Evolutionary conservation across 2,888 invertebrate species (phyloP).

Genomic region (Trissonchulus sp.): DNA sequence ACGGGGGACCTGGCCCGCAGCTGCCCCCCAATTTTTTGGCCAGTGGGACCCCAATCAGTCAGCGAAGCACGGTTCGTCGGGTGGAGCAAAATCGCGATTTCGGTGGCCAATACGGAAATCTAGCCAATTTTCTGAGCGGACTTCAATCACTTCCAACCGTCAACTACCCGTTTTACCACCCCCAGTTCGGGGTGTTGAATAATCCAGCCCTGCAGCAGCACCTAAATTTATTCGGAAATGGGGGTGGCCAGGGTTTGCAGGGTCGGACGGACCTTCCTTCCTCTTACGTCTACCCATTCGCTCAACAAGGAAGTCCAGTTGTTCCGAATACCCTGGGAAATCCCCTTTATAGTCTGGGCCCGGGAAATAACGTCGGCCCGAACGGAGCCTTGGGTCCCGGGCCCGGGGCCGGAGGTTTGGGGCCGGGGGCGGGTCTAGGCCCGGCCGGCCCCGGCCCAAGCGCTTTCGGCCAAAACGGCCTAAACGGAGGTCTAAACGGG

Average conservation of each 20-base stretch:
- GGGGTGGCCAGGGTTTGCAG: neutral
- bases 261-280: conserved; percentile 31
- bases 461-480: neutral
- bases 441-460: neutral
- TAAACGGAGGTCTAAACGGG: neutral
- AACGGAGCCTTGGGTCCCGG: neutral
- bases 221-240: neutral
- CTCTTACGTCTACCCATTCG: conserved; percentile 31
- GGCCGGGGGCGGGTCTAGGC: neutral
- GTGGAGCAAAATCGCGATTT: neutral
- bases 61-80: neutral
- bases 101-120: neutral
- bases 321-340: neutral
- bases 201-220: neutral
- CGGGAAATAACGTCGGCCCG: neutral
- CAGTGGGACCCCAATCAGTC: neutral
- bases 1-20: neutral
- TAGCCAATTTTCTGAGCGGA: neutral
- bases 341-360: neutral
- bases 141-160: neutral
- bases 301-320: conserved; percentile 9
- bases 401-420: neutral
- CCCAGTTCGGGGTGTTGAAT: neutral
- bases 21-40: neutral
- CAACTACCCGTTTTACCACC: neutral